Evolutionary conservation across 2,888 invertebrate genomes (phyloP), one percentile per base, ranked within the genome.

Genomic region (Tenodera sinensis): DNA sequence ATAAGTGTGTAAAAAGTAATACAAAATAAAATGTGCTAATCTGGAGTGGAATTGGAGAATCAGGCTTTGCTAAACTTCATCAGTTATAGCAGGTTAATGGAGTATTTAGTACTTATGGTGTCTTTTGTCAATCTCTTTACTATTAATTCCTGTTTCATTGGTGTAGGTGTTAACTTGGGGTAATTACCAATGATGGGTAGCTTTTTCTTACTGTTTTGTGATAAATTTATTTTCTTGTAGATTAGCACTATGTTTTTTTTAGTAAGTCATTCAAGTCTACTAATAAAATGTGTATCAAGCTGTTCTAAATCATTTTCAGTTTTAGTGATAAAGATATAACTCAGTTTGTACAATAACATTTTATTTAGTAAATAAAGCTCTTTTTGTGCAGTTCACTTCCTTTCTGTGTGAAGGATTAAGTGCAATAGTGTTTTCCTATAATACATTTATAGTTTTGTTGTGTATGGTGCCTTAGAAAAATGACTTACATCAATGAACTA

Each of bases 11-110:
- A 71, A 71, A 71, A 71, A 42, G 15, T 20, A 71, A 71, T 71
- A 25, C 54, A 20, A 14, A 20, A 71, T 71, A 71, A 71, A 71
- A 71, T 71, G 25, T 71, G 54, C 54, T 20, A 71, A 71, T 71
- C 84, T 54, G 54, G 86, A 86, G 86, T 86, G 86, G 30, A 54
- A 86, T 81, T 86, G 86, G 86, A 86, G 86, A 86, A 86, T 86
- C 86, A n/a, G 86, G 86, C 54, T 71, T 71, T 20, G 54, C 15
- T 20, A 71, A 71, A 71, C 8, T 42, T 71, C 54, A 71, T 71
- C 42, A 42, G 42, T 71, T 71, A 6, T 71, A 12, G 42, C 12
- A 71, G 54, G 54, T 71, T 71, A 54, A 54, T 54, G 54, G 54
- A 54, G 54, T 54, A 54, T 15, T 20, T 54, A 71, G 54, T 15